Base-by-base conservation (phyloP, 2,888 invertebrate species). In the Tricholauxania praeusta region DNA sequence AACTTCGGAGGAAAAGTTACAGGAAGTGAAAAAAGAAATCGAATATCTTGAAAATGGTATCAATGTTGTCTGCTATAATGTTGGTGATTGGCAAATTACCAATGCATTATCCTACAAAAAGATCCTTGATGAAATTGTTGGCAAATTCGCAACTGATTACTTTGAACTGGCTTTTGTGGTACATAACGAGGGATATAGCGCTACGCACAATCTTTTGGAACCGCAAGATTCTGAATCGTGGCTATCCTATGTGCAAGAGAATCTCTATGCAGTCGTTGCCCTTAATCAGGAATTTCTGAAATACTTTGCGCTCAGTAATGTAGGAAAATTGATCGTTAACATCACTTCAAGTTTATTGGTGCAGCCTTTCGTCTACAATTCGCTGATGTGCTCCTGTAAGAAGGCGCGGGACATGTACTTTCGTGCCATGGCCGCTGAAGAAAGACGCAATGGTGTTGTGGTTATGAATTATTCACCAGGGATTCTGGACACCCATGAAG, bases 1-100 rank as follows among this genome's bases (percentile, higher is more conserved):
- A n/a, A 90, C 94, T 77, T 92, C 92, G 73, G 87, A 88, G 69
- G 82, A 89, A 12, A 91, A 91, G 67, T 88, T 97, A 63, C 89
- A 91, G n/a, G 89, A 89, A 76, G 92, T 94, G 3, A 91, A 91
- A 75, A 86, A 88, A 17, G 81, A 86, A 65, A 88, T 91, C 51
- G 75, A 76, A 53, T 48, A 62, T 12, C 89, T 74, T 88, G 90
- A 78, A 78, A 82, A 88, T 52, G 86, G 89, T 74, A 86, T 93
- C 17, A 86, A 89, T 78, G 89, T 91, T 51, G 15, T 79, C 75
- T 66, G 78, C 77, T 71, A 74, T 78, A 77, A 79, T 75, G 65
- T 78, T 72, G 79, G 71, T 62, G 74, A 79, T 12, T 76, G 83
- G 79, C 74, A 74, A 15, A 75, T 75, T 2, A 72, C 71, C 48